Base-by-base conservation (phyloP, 2,888 invertebrate species). In the Sepiola atlantica region DNA sequence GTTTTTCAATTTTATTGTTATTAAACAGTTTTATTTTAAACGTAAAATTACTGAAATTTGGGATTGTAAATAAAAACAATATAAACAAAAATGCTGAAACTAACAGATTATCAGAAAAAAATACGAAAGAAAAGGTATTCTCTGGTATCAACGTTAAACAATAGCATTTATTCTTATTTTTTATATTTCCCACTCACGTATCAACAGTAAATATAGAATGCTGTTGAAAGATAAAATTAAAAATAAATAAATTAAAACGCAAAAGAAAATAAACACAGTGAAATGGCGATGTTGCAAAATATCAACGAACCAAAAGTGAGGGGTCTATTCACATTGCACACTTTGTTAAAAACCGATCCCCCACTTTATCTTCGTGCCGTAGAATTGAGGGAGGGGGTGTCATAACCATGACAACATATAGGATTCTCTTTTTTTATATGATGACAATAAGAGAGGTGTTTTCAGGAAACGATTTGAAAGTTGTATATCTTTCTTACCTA, bases 401-500 rank as follows among this genome's bases (percentile, higher is more conserved):
- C 3, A 77, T 77, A 77, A 77, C 77, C 77, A 77, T 77, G 77
- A 77, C 77, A 77, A 77, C n/a, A 32, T 16, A 77, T n/a, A n/a
- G 45, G 77, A 77, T 77, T n/a, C n/a, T n/a, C n/a, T 16, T 45
- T 45, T 45, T 57, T 24, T 77, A n/a, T 77, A 77, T n/a, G 77
- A 77, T 77, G 77, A n/a, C 77, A 77, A 77, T 77, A 77, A 77
- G 24, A 61, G n/a, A 77, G 77, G 77, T 77, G 32, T 77, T 77
- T 77, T 77, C n/a, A 77, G 32, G 14, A 77, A 77, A n/a, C 77
- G 77, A 77, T 77, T 77, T n/a, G n/a, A 77, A 32, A 77, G 77
- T 77, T 77, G n/a, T n/a, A 77, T 77, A 77, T 77, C 77, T 77
- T 77, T n/a, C 77, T 77, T 77, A 77, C 77, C 77, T 77, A 77